Base-by-base conservation (phyloP, 2,797 vertebrate genomes). In the Threskiornis aethiopicus region DNA sequence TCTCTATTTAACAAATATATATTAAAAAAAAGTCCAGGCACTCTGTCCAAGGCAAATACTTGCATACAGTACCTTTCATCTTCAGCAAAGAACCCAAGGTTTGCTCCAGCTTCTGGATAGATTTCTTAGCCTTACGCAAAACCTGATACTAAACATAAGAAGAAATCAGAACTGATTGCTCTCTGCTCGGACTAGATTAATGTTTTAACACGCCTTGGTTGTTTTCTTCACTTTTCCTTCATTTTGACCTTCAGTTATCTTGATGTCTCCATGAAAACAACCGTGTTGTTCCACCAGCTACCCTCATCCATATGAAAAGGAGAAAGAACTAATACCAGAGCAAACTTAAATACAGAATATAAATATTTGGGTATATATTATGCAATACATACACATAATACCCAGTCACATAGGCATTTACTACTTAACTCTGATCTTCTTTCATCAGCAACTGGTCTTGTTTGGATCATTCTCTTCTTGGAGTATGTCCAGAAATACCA, bases 111-210 rank as follows among this genome's bases (percentile, higher is more conserved):
- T 98, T 98, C 91, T 97, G 96, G 69, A 99, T 98, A 82, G 97
- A 97, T 83, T 82, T 97, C 97, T 98, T 98, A 64, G 98, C 97
- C 76, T 98, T 98, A 90, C 93, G 97, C 93, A 99, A 96, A 93
- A 99, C 97, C 97, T 99, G 98, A 97, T 98, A 98, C 98, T 99
- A 97, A 96, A 96, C 82, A 97, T 51, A 97, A 96, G 97, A 96
- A 97, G 49, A 93, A 71, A 77, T 90, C 80, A 96, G 87, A 96
- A 75, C 37, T 29, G 57, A 81, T 61, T 89, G 78, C 39, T 81
- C 39, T 41, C 49, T 57, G 57, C 84, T 92, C 71, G 77, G 80
- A 69, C 33, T 57, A 77, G 49, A 92, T 65, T 69, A 6, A 42
- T 26, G 59, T 82, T 95, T 84, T 84, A 96, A 90, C 65, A 79